Conservation (phyloP, 23 tunicate species). For the Pegea sp. region DNA sequence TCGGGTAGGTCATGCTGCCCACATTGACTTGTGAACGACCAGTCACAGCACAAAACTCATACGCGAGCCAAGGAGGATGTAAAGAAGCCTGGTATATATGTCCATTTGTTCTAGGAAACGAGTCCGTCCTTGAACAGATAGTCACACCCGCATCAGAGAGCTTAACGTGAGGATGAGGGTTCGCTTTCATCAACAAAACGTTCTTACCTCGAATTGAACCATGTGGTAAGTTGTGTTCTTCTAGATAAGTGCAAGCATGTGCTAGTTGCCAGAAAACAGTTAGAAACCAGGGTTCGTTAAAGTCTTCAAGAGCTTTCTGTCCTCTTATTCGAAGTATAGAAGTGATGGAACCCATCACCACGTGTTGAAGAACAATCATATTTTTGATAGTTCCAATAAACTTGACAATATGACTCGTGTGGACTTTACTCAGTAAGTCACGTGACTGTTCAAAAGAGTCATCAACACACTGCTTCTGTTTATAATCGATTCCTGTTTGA, state of each 20-base stretch:
- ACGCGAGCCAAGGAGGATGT: constrained; percentile 73
- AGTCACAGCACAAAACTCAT: constrained; percentile 37
- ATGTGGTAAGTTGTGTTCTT: constrained; percentile 34
- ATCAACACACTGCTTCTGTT: constrained; percentile 20
- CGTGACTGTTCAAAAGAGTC: constrained; percentile 40
- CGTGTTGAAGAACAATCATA: constrained; percentile 32
- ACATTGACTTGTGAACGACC: neutral
- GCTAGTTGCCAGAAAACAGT: constrained; percentile 54
- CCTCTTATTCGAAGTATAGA: constrained; percentile 2
- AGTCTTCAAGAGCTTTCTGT: neutral
- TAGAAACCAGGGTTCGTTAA: constrained; percentile 20
- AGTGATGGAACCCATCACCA: constrained; percentile 38
- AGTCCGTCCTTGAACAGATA: constrained; percentile 6
- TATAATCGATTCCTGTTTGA: too few relatives aligned
- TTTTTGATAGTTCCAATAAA: constrained; percentile 35
- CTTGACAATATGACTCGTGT: constrained; percentile 43
- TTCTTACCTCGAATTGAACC: constrained; percentile 71
- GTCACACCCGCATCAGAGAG: constrained; percentile 59
- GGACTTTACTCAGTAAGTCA: constrained; percentile 12
- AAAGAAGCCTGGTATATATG: constrained; percentile 18
- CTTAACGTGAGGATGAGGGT: constrained; percentile 53
- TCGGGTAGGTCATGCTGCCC: neutral
- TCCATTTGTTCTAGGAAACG: neutral
- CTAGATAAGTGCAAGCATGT: constrained; percentile 66
- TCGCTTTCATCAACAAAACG: constrained; percentile 25